Base-by-base conservation (phyloP, 2,113 vertebrate genomes). In the Nesogale talazaci region DNA sequence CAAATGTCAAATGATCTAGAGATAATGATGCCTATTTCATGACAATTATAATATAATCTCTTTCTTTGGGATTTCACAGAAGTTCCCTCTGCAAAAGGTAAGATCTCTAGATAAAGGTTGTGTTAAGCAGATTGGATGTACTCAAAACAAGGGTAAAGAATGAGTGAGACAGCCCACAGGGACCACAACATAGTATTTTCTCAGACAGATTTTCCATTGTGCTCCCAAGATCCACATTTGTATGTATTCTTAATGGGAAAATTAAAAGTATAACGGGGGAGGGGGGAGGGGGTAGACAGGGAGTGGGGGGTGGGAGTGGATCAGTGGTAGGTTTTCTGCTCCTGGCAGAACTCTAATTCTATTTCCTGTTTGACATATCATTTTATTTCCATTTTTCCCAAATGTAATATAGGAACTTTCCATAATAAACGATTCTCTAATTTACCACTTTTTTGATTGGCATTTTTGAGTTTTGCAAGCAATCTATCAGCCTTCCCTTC, bases 361-460 rank as follows among this genome's bases (percentile, higher is more conserved):
- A 97, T 96, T 97, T 97, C 95, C 96, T 86, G 83, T 92, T 94
- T 86, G 89, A 97, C 72, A 70, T 94, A 94, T 94, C 86, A 91
- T 94, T 94, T 96, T 86, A 96, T 96, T 96, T 94, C 78, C 94
- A 95, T 95, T 94, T 96, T 96, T 40, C 77, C 89, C 89, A 95
- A 93, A n/a, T 0, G 4, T 94, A 96, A 93, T 95, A 96, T 83
- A 94, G 95, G 95, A 97, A 96, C 95, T 90, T 95, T 94, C 95
- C 95, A 96, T 96, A 95, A 95, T 94, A 97, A 97, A 96, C 69
- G 80, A 20, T 86, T 84, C 86, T 94, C 90, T 97, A 97, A 97
- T 98, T 98, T 94, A 96, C 93, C 0, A 0, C 88, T 84, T 87
- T 89, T 97, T 97, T 98, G 97, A 98, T 93, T 98, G 98, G 96